phyloP scores from a whole-genome alignment of 1,140 invertebrate species.

The Aphelenchoides besseyi region DNA sequence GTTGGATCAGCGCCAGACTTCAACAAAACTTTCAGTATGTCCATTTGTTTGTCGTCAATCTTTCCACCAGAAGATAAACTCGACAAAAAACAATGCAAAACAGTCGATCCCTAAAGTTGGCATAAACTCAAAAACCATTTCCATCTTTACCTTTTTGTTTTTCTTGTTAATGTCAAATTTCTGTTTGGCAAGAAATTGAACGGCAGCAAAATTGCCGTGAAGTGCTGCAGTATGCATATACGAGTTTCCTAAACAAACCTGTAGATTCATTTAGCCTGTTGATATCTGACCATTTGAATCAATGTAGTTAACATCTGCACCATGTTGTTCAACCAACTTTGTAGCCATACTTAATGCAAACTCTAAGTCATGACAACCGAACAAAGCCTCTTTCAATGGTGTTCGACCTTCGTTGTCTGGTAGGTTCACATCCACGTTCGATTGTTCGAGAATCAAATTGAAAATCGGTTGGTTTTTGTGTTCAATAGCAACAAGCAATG shows the following conservation, averaged over 20 bases:
- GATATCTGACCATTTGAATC: slow-evolving; percentile 5
- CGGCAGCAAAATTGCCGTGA: slow-evolving; percentile 23
- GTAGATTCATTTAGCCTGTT: neutral
- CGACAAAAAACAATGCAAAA: slow-evolving; percentile 35
- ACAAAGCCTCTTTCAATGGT: slow-evolving; percentile 31
- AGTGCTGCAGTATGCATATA: slow-evolving; percentile 31
- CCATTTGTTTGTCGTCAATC: slow-evolving; percentile 29
- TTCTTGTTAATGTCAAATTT: slow-evolving; percentile 25
- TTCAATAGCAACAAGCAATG: slow-evolving; percentile 39
- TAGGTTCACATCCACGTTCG: slow-evolving; percentile 26
- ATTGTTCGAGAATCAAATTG: slow-evolving; percentile 36
- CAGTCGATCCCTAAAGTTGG: slow-evolving; percentile 32
- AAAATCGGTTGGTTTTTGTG: slow-evolving; percentile 26
- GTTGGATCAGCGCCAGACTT: slow-evolving; percentile 37
- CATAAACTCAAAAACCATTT: neutral
- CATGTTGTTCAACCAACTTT: slow-evolving; percentile 31
- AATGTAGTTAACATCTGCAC: slow-evolving; percentile 16
- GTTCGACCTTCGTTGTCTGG: slow-evolving; percentile 24
- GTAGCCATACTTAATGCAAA: slow-evolving; percentile 25
- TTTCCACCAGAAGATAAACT: slow-evolving; percentile 19
- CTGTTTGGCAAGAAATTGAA: slow-evolving; percentile 43
- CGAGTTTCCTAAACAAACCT: neutral
- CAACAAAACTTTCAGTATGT: slow-evolving; percentile 39
- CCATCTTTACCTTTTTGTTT: slow-evolving; percentile 24
- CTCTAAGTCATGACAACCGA: slow-evolving; percentile 30